Percentiles rank a stretch among this genome's conserved stretches.
These are phyloP conservation scores for Micropterix aruncella DNA, from an alignment of 2,888 invertebrate genomes.

Conservation along the genomic window DNA sequence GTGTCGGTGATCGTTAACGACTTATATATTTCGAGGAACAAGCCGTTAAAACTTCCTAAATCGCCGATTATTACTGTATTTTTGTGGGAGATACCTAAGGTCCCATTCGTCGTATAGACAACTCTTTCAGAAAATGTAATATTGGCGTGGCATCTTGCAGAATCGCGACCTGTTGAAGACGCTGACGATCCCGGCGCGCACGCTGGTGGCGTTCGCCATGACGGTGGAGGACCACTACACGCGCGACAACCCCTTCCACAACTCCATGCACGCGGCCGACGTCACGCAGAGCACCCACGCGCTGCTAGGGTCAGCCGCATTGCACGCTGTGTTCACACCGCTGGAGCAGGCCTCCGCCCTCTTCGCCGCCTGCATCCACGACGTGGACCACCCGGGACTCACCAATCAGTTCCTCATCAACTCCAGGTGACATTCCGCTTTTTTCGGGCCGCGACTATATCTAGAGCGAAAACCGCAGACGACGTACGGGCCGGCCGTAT, in stretches of 20 bases:
- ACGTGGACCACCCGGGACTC: slow-evolving; percentile 98
- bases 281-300: slow-evolving; percentile 97
- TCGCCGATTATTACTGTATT: too few relatives aligned
- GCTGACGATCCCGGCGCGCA: slow-evolving; percentile 89
- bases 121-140: too few relatives aligned
- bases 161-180: slow-evolving; percentile 78
- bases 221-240: slow-evolving; percentile 97
- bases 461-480: too few relatives aligned
- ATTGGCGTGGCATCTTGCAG: too few relatives aligned
- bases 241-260: slow-evolving; percentile 98
- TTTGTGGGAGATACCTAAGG: too few relatives aligned
- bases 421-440: slow-evolving; percentile 76
- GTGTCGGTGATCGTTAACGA: too few relatives aligned
- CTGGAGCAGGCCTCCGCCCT: slow-evolving; percentile 92
- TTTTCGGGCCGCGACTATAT: too few relatives aligned
- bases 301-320: slow-evolving; percentile 88
- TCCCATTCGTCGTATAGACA: too few relatives aligned
- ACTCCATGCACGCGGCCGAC: slow-evolving; percentile 96
- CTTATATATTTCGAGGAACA: too few relatives aligned
- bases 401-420: slow-evolving; percentile 99
- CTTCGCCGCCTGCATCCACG: slow-evolving; percentile 97
- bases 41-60: too few relatives aligned
- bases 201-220: slow-evolving; percentile 91
- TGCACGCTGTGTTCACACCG: slow-evolving; percentile 96
- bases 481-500: too few relatives aligned